Evolutionary conservation across 2,113 vertebrate genomes (phyloP).

Genomic region (Herpailurus yagouaroundi): DNA sequence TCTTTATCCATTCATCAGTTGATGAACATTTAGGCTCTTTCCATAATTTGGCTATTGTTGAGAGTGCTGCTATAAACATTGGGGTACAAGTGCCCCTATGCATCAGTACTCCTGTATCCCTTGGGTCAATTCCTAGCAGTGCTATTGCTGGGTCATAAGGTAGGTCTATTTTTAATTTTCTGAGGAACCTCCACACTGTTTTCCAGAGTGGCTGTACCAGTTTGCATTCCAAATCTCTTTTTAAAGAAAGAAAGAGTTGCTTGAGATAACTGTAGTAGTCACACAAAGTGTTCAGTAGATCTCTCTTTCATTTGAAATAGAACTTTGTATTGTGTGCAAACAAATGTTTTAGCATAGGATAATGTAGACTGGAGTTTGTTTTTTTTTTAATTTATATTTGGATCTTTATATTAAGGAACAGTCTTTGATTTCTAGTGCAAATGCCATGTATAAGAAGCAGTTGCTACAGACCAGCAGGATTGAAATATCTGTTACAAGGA

Average conservation of each 20-base stretch:
- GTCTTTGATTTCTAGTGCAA: too few species aligned
- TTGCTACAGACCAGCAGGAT: constrained; percentile 89
- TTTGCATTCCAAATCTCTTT: neutral
- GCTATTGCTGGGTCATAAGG: too few species aligned
- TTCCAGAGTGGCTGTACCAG: too few species aligned
- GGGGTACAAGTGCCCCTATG: too few species aligned
- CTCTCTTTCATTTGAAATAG: neutral
- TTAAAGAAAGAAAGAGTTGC: neutral
- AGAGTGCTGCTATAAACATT: too few species aligned
- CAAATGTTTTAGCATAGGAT: neutral
- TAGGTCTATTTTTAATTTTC: too few species aligned
- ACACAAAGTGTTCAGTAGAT: neutral
- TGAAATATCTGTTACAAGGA: constrained; percentile 91
- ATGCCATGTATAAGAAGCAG: neutral
- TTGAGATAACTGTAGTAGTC: neutral
- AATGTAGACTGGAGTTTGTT: neutral
- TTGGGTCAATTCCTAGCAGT: too few species aligned
- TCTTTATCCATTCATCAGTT: too few species aligned
- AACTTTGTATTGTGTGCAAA: neutral
- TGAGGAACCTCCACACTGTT: too few species aligned
- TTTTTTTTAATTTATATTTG: neutral
- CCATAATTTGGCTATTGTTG: too few species aligned
- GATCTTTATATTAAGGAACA: neutral
- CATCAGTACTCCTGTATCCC: too few species aligned
- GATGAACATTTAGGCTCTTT: too few species aligned